phyloP scores from a whole-genome alignment of 2,113 vertebrate genomes.

The Centropristis striata region DNA sequence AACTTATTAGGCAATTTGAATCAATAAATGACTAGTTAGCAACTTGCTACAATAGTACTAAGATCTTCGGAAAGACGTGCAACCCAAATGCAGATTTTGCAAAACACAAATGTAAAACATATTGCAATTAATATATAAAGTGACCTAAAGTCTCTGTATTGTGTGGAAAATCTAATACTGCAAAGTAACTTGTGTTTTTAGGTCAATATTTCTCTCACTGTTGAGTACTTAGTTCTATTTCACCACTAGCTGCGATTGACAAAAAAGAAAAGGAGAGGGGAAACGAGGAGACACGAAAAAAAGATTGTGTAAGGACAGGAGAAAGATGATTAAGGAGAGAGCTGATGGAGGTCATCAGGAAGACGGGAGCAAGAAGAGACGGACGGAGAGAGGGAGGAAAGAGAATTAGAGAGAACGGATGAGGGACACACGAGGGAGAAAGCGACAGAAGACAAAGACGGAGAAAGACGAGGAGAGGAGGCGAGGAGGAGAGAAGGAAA shows the following conservation, averaged over 20 bases:
- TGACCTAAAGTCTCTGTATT: not conserved
- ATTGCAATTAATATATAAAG: not conserved
- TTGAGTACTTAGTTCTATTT: conserved; percentile 7
- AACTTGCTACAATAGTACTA: not conserved
- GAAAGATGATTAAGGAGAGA: conserved; percentile 61
- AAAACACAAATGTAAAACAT: not conserved
- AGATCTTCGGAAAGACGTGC: not conserved
- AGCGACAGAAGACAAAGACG: conserved; percentile 26
- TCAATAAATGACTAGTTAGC: not conserved
- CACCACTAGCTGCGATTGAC: conserved; percentile 18
- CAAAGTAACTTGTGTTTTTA: not conserved
- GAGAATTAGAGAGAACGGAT: conserved; percentile 32
- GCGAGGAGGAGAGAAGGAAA: conserved; percentile 8
- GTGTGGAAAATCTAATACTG: not conserved
- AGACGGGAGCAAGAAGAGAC: conserved; percentile 30
- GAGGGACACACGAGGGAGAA: conserved; percentile 12
- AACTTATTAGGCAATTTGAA: too few relatives aligned
- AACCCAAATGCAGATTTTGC: not conserved
- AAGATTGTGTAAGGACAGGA: conserved; percentile 46
- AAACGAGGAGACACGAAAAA: conserved; percentile 26
- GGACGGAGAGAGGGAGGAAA: not conserved
- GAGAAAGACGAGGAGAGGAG: conserved; percentile 15
- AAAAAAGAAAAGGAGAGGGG: conserved; percentile 17
- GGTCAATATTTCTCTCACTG: not conserved
- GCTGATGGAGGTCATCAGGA: conserved; percentile 63